Evolutionary conservation across 2,888 invertebrate species (phyloP).

Genomic region (Cyaniris semiargus): DNA sequence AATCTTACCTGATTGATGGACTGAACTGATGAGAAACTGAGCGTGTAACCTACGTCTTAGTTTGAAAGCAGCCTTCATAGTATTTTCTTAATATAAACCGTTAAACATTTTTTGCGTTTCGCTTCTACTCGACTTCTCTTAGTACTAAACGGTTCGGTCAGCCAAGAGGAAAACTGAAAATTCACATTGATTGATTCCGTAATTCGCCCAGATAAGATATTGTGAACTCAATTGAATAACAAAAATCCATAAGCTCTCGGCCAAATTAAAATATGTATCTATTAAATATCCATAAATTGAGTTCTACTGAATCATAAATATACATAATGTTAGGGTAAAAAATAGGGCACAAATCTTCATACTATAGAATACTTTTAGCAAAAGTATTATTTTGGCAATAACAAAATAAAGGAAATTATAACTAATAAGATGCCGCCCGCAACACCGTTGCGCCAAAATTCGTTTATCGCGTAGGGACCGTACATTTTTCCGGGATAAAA

Average conservation of each 20-base stretch:
- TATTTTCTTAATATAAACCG: background rate
- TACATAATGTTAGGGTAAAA: background rate
- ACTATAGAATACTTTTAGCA: no score
- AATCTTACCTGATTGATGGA: no score
- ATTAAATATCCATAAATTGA: background rate
- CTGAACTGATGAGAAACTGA: no score
- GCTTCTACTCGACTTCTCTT: background rate
- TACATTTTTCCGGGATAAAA: no score
- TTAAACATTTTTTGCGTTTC: background rate
- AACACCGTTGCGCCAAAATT: no score
- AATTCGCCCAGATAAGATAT: constrained; percentile 31
- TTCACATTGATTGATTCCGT: constrained; percentile 43
- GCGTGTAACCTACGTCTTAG: no score
- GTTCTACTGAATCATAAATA: background rate
- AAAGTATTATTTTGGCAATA: no score
- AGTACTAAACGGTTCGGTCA: constrained; percentile 47
- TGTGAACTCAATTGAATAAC: constrained; percentile 30
- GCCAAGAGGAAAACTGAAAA: constrained; percentile 44
- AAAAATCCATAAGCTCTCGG: background rate
- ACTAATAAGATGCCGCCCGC: no score
- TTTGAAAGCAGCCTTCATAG: no score
- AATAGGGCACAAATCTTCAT: background rate
- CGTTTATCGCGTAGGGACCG: no score
- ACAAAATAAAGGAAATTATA: no score
- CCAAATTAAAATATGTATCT: background rate